Percentiles rank a stretch among this genome's conserved stretches.
These are phyloP conservation scores for Euzetes globulus DNA, from an alignment of 2,888 invertebrate genomes.

Conservation along the genomic window DNA sequence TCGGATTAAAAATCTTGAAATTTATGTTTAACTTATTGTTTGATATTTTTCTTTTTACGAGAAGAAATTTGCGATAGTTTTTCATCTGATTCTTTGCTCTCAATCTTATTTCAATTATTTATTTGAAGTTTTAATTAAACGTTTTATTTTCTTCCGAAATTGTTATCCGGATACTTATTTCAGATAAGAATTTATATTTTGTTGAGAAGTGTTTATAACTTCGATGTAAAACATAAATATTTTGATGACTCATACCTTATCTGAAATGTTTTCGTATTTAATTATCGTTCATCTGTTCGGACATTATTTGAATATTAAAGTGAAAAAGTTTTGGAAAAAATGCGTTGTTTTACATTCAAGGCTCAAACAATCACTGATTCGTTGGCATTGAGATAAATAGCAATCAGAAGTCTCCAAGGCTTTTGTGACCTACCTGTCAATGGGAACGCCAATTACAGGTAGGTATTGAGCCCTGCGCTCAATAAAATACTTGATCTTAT, in stretches of 20 bases:
- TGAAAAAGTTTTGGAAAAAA: background rate
- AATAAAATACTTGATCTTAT: too few relatives aligned
- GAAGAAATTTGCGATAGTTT: too few relatives aligned
- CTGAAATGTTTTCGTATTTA: background rate
- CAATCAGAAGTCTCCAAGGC: background rate
- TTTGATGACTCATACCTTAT: too few relatives aligned
- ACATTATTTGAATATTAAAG: background rate
- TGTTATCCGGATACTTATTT: too few relatives aligned
- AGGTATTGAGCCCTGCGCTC: background rate
- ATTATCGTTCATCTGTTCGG: background rate
- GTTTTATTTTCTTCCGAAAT: too few relatives aligned
- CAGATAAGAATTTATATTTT: too few relatives aligned
- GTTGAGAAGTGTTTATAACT: too few relatives aligned
- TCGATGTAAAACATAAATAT: too few relatives aligned
- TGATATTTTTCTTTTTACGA: background rate
- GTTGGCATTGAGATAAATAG: background rate
- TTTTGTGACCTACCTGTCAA: background rate
- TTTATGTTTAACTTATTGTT: background rate
- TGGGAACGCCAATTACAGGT: background rate
- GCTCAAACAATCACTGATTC: slow-evolving; percentile 5
- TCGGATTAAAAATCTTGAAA: background rate
- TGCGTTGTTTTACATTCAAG: slow-evolving; percentile 2
- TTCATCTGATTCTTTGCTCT: too few relatives aligned
- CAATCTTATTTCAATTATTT: too few relatives aligned
- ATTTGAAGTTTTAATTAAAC: too few relatives aligned